Evolutionary conservation across 2,888 invertebrate species (phyloP), one percentile per base, ranked within the genome.

Genomic region (Cybosia mesomella): DNA sequence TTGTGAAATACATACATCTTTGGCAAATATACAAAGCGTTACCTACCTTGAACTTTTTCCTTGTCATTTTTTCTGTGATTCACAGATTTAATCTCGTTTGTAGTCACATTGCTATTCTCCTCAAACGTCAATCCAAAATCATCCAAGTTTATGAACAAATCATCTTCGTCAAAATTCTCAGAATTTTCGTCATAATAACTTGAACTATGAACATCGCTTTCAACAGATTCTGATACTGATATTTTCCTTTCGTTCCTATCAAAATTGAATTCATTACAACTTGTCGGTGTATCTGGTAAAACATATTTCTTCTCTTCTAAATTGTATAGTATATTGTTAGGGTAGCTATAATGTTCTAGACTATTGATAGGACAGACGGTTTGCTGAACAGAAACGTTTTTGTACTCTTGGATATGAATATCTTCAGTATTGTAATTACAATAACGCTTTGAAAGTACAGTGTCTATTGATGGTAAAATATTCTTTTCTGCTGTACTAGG

Each of bases 301-400:
- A 87, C 85, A 58, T 94, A 93, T 64, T 85, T 89, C 63, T 90
- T 93, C 66, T 91, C 89, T 70, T 93, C 92, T 69, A 95, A 82
- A 79, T 93, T 94, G 53, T 91, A 90, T 2, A 94, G 81, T 64
- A 94, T 89, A 64, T 95, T 95, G 66, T 95, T 94, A 0, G 94
- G 94, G 76, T 95, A 95, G 71, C 94, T 95, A 65, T 92, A 95
- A 67, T 92, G 92, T 67, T 95, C 95, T 70, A 95, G 72, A 76
- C 89, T 95, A 71, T 88, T 85, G 3, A 89, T 68, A 68, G 85
- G 75, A 34, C 75, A 75, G 66, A 81, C 79, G 68, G 71, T 81
- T 68, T 82, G 83, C 63, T 83, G 74, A 39, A 85, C 72, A 64
- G 73, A 71, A 59, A 78, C 75, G 69, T 76, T 81, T 74, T 77